Conservation (phyloP, 2,113 vertebrate species). For the Perca flavescens region DNA sequence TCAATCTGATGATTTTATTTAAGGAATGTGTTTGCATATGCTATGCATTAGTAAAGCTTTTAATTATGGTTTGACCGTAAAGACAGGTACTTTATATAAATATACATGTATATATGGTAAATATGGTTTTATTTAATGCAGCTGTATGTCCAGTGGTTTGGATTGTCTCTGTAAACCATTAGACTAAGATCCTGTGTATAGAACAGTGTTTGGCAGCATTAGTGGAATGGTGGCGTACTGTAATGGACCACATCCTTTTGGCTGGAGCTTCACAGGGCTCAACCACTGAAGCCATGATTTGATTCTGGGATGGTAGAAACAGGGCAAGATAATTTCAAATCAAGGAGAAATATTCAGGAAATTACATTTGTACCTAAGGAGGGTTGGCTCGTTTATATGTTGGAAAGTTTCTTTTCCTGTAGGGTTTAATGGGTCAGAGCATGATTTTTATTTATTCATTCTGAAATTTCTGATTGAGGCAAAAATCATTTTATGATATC, state of each 20-base stretch:
- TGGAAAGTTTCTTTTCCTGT: constrained; percentile 59
- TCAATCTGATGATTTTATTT: neutral
- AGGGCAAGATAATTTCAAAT: constrained; percentile 89
- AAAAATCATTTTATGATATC: neutral
- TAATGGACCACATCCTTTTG: constrained; percentile 96
- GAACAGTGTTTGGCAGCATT: constrained; percentile 91
- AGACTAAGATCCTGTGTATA: constrained; percentile 83
- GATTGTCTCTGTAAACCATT: constrained; percentile 91
- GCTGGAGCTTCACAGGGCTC: constrained; percentile 86
- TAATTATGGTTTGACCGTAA: constrained; percentile 5
- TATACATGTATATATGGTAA: too few species aligned
- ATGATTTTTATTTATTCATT: constrained; percentile 35
- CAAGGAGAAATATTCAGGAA: constrained; percentile 85
- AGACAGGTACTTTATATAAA: neutral
- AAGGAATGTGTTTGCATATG: neutral
- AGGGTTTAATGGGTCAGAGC: constrained; percentile 14
- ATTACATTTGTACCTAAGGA: constrained; percentile 69
- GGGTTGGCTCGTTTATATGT: constrained; percentile 27
- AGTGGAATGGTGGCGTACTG: constrained; percentile 87
- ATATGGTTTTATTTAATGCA: constrained; percentile 12
- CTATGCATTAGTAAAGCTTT: neutral
- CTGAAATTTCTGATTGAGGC: constrained; percentile 24
- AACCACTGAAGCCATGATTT: constrained; percentile 90
- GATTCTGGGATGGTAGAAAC: constrained; percentile 87
- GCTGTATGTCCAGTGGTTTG: constrained; percentile 78